Evolutionary conservation across 2,888 invertebrate species (phyloP), one percentile per base, ranked within the genome.

Genomic region (Serrognathus titanus): DNA sequence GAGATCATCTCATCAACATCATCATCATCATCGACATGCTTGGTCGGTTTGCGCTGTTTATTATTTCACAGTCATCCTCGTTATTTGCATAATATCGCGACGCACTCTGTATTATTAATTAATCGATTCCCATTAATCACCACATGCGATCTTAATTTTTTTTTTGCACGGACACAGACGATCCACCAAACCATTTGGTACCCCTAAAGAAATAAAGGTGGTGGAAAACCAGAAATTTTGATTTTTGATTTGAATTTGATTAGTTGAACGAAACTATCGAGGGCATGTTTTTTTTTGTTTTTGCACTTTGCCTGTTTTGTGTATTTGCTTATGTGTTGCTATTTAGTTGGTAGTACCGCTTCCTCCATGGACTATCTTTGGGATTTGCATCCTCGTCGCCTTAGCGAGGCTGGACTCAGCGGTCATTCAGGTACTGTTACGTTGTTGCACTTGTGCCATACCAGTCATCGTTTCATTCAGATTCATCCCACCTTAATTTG

Each of bases 381-480:
- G 87, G 88, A 88, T 78, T 82, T 82, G 75, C 86, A 87, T 71
- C 84, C 86, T 67, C 84, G 88, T 69, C 84, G 87, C 74, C 83
- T 88, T 74, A 86, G 86, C 79, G 89, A 89, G 80, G 88, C 89
- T 69, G 88, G 88, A 73, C 82, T 88, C 66, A 83, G 87, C 71
- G 82, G 88, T 77, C 85, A 86, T 72, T 87, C 89, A 85, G 89
- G 89, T 89, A 85, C 60, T 31, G 24, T 31, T 31, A 31, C 24
- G 24, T 31, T 31, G 24, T 31, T 31, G 24, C 24, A 31, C 24
- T 31, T 31, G 39, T 60, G 52, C 48, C 48, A 20, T 24, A 40
- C 40, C 20, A 11, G 12, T 39, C 35, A 12, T n/a, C 4, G 46
- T 16, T 12, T 31, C 36, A 20, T 16, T 16, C 16, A 3, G 3